Evolutionary conservation across 2,113 vertebrate genomes (phyloP), one percentile per base, ranked within the genome.

Genomic region (Amblyornis subalaris): DNA sequence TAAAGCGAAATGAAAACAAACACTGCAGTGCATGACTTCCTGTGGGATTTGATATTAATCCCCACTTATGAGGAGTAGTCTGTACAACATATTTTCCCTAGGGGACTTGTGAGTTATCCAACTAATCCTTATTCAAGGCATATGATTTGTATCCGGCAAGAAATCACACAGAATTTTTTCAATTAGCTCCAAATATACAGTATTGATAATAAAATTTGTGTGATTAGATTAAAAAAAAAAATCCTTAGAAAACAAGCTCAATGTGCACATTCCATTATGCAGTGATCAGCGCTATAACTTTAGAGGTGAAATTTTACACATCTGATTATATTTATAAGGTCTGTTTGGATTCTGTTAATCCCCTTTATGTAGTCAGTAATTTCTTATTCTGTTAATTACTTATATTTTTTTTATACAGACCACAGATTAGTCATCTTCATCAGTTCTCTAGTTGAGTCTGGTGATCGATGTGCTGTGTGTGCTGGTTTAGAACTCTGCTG

Each of bases 11-110:
- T 91, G 80, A 94, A 96, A 96, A 96, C 87, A 95, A 96, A 96
- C 91, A 95, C 78, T 95, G 93, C 77, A 89, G 81, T 93, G 88
- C 81, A 88, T 70, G 89, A 95, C 94, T 96, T 95, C 93, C 96
- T 88, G 71, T 93, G 95, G 93, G 93, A 95, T 95, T 93, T 93
- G 89, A 83, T 95, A 96, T 95, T 96, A 96, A 95, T 96, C 89
- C 91, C 71, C 74, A 94, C 91, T 96, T 96, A 91, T 5, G 58
- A 95, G 81, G 78, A 94, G 91, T 93, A 91, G 89, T 89, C 94
- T 96, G 93, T 91, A 95, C 81, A 95, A 89, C 89, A 91, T 95
- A 88, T 95, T 95, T 96, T 95, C 94, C 91, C 91, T 91, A 79
- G 87, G 85, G 93, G 87, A 89, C 78, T 89, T 92, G 74, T 77